Evolutionary conservation across 2,888 invertebrate genomes (phyloP).

Genomic region (Rhogogaster chlorosoma): DNA sequence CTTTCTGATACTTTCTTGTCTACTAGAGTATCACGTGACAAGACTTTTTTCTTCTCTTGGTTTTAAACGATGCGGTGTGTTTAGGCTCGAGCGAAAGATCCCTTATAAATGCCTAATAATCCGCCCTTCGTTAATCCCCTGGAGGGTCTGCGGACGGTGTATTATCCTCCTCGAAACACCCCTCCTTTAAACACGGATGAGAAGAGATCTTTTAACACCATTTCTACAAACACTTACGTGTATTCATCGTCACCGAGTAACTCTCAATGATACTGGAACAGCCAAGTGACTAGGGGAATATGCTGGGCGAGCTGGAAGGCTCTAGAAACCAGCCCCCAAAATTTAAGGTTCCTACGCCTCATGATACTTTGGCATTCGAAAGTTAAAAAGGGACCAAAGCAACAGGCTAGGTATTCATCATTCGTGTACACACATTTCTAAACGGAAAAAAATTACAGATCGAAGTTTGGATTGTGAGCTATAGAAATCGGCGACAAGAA

Average conservation of each 20-base stretch:
- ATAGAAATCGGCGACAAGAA: background rate
- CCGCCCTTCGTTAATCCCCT: constrained; percentile 73
- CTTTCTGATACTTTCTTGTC: constrained; percentile 50
- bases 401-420: constrained; percentile 4
- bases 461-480: background rate
- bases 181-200: background rate
- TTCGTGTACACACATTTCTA: background rate
- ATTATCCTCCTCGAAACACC: background rate
- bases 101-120: constrained; percentile 71
- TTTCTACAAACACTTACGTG: constrained; percentile 57
- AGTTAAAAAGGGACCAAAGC: constrained; percentile 34
- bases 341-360: constrained; percentile 28
- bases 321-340: background rate
- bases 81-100: constrained; percentile 55
- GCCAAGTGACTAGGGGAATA: constrained; percentile 69
- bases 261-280: constrained; percentile 74
- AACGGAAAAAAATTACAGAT: background rate
- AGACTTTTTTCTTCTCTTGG: constrained; percentile 31
- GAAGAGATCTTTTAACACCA: background rate
- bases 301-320: constrained; percentile 56
- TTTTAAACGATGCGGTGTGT: background rate
- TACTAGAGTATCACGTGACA: constrained; percentile 47
- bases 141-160: constrained; percentile 62
- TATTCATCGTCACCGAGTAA: constrained; percentile 62
- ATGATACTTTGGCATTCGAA: constrained; percentile 24